A percentile compares a stretch with the other conserved stretches of the same genome.
Conservation (phyloP, 2,888 invertebrate genomes). For the Marasmarcha lunaedactyla region DNA sequence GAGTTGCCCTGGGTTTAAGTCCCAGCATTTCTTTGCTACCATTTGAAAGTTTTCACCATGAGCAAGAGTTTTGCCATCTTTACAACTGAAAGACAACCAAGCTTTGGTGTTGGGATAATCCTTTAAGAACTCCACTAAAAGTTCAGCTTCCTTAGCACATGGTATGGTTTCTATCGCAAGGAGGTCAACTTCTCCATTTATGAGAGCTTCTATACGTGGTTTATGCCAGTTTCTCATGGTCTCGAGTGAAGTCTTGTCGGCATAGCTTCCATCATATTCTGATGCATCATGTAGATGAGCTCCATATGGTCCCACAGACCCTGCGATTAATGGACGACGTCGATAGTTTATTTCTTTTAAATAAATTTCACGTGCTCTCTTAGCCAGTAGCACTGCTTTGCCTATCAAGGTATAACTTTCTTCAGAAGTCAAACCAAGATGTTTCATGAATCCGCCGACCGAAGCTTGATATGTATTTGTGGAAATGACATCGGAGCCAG, state of each 20-base stretch:
- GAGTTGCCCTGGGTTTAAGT: slow-evolving; percentile 72
- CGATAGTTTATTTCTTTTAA: slow-evolving; percentile 46
- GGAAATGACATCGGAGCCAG: slow-evolving; percentile 88
- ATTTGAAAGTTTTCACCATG: slow-evolving; percentile 83
- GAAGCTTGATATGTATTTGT: slow-evolving; percentile 93
- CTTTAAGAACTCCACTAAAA: slow-evolving; percentile 79
- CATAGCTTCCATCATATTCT: slow-evolving; percentile 88
- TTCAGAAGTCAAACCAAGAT: slow-evolving; percentile 75
- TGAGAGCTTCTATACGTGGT: slow-evolving; percentile 79
- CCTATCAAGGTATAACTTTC: slow-evolving; percentile 78
- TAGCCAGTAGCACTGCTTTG: slow-evolving; percentile 79
- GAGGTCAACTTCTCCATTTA: slow-evolving; percentile 85
- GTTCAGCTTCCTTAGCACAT: slow-evolving; percentile 83
- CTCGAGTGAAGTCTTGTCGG: slow-evolving; percentile 69
- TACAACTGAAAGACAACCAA: slow-evolving; percentile 92
- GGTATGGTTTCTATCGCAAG: slow-evolving; percentile 94
- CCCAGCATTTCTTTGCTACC: slow-evolving; percentile 75
- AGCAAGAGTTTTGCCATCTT: slow-evolving; percentile 68
- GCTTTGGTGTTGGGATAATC: slow-evolving; percentile 82
- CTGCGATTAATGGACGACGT: slow-evolving; percentile 75
- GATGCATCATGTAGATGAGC: slow-evolving; percentile 90
- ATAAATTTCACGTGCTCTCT: slow-evolving; percentile 74
- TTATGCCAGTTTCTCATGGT: slow-evolving; percentile 85
- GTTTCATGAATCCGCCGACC: slow-evolving; percentile 77
- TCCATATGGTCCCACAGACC: slow-evolving; percentile 93